Evolutionary conservation across 2,888 invertebrate species (phyloP).

Genomic region (Dastarcus helophoroides): DNA sequence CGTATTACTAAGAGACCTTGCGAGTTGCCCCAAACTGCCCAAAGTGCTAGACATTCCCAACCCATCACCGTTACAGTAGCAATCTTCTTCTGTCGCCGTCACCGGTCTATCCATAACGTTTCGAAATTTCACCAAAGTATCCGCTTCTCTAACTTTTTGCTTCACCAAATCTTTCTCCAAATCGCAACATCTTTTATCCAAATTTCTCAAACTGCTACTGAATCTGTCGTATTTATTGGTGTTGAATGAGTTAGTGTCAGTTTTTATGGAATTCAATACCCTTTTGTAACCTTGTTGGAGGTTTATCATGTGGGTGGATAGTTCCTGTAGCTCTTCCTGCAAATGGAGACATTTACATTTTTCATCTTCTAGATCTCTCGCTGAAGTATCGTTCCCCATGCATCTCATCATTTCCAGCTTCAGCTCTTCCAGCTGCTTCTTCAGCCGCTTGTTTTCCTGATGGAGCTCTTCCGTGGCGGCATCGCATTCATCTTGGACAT

Average conservation of each 20-base stretch:
- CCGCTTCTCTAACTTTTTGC: constrained; percentile 33
- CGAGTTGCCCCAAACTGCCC: too few relatives aligned
- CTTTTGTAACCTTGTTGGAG: too few relatives aligned
- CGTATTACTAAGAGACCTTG: too few relatives aligned
- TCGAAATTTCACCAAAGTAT: constrained; percentile 21
- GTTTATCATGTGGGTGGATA: constrained; percentile 19
- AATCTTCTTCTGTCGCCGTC: too few relatives aligned
- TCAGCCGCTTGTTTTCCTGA: constrained; percentile 27
- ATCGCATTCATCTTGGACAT: constrained; percentile 15
- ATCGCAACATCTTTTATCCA: constrained; percentile 25
- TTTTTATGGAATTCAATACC: too few relatives aligned
- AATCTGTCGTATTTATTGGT: too few relatives aligned
- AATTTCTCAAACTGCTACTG: constrained; percentile 13
- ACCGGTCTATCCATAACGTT: constrained; percentile 16
- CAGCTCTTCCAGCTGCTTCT: constrained; percentile 29
- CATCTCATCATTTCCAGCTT: constrained; percentile 30
- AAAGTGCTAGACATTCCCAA: too few relatives aligned
- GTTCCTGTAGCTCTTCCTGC: constrained; percentile 24
- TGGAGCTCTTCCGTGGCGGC: constrained; percentile 23
- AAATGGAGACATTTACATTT: constrained; percentile 23
- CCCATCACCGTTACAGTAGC: too few relatives aligned
- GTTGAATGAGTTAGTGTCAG: too few relatives aligned
- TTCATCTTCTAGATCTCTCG: constrained; percentile 18
- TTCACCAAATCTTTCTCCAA: constrained; percentile 33
- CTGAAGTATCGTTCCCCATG: too few relatives aligned